These are phyloP conservation scores for Microtus pennsylvanicus DNA, from an alignment of 2,113 vertebrate genomes.

Conservation along the genomic window DNA sequence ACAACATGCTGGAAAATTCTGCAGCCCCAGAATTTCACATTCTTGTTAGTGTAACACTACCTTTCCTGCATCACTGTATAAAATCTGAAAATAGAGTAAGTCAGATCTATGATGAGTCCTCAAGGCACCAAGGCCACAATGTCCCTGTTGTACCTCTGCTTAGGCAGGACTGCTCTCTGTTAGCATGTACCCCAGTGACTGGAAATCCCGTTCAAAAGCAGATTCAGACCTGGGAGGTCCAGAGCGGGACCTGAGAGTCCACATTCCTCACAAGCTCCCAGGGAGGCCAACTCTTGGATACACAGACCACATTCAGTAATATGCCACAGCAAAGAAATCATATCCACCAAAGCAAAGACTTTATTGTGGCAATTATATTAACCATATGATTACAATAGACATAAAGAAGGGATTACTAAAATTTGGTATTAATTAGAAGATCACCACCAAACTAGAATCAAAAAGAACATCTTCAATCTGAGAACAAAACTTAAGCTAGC, in stretches of 20 bases:
- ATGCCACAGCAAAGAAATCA: not conserved
- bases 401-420: not conserved
- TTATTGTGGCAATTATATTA: not conserved
- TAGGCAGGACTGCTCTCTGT: not conserved
- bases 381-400: not conserved
- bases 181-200: too few species aligned
- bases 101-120: fast-evolving
- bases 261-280: not conserved
- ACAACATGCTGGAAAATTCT: not conserved
- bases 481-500: not conserved
- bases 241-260: not conserved
- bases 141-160: not conserved
- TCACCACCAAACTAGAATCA: not conserved
- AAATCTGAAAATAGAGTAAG: not conserved
- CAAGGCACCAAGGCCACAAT: too few species aligned
- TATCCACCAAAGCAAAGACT: not conserved
- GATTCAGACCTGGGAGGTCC: not conserved
- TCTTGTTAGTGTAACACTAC: not conserved
- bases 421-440: not conserved
- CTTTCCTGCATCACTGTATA: not conserved
- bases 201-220: not conserved
- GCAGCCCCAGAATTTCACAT: not conserved
- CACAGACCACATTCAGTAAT: not conserved
- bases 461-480: not conserved
- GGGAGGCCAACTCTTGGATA: not conserved